Conservation (phyloP, 2,888 invertebrate species). For the Vannuccia rotundouncinata region DNA sequence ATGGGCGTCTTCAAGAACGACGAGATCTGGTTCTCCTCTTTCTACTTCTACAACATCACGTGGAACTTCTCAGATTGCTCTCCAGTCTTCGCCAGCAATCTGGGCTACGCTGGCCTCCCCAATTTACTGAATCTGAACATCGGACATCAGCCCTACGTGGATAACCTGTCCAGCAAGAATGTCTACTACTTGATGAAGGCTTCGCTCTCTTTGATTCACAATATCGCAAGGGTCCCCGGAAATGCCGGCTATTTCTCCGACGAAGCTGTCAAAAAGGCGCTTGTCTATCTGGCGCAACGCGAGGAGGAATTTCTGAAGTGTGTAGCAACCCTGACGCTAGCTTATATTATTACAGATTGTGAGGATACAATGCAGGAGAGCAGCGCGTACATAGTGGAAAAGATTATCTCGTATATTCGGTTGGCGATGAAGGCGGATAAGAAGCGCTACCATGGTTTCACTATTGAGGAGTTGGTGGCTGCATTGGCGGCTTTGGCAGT, state of each 20-base stretch:
- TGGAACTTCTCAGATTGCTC: conserved; percentile 53
- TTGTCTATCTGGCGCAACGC: conserved; percentile 37
- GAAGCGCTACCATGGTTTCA: conserved; percentile 47
- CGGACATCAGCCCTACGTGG: conserved; percentile 51
- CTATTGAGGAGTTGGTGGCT: conserved; percentile 46
- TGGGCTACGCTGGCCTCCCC: conserved; percentile 46
- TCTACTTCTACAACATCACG: conserved; percentile 49
- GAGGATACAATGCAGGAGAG: conserved; percentile 14
- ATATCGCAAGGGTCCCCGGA: conserved; percentile 48
- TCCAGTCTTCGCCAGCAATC: conserved; percentile 47
- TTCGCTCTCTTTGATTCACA: conserved; percentile 51
- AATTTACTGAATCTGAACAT: conserved; percentile 48
- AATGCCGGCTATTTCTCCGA: conserved; percentile 49
- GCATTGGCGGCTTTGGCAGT: conserved; percentile 49
- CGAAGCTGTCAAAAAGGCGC: conserved; percentile 35
- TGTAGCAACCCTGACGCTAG: conserved; percentile 47
- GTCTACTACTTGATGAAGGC: conserved; percentile 39
- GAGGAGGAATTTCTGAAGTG: conserved; percentile 50
- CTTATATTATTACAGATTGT: conserved; percentile 43
- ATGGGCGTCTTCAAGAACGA: conserved; percentile 53
- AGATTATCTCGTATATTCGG: conserved; percentile 45
- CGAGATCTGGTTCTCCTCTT: conserved; percentile 52
- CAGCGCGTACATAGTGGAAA: conserved; percentile 45
- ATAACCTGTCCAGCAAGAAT: conserved; percentile 48
- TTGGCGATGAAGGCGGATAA: conserved; percentile 44